Conservation (phyloP, 2,113 vertebrate species). For the Zosterops pallidus region DNA sequence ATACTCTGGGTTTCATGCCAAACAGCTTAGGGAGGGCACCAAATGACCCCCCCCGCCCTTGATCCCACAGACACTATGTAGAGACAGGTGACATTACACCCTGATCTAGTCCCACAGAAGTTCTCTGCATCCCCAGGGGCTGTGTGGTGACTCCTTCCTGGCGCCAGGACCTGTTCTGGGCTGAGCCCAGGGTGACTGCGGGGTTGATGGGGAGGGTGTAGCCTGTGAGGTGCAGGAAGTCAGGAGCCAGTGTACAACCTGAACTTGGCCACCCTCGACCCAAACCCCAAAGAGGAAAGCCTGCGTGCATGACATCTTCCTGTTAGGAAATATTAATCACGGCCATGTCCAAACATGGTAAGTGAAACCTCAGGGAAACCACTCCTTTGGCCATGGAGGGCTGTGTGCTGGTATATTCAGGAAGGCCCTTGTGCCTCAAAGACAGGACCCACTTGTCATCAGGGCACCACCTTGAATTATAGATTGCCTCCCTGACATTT, state of each 20-base stretch:
- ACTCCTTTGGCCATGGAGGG: neutral
- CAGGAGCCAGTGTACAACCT: constrained; percentile 38
- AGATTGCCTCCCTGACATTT: neutral
- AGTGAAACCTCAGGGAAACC: constrained; percentile 51
- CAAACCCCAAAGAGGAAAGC: constrained; percentile 48
- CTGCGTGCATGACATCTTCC: constrained; percentile 50
- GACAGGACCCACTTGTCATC: neutral
- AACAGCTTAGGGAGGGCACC: neutral
- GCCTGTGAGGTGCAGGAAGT: neutral
- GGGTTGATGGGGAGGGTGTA: neutral
- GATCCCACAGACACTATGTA: neutral
- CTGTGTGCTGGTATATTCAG: neutral
- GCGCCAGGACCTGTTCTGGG: neutral
- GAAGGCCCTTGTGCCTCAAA: constrained; percentile 35
- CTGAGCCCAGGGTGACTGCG: accelerated
- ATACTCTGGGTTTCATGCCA: neutral
- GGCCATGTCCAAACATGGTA: constrained; percentile 52
- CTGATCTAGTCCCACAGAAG: accelerated
- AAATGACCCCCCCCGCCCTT: neutral
- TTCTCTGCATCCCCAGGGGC: neutral
- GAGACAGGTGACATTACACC: neutral
- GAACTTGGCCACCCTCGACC: constrained; percentile 34
- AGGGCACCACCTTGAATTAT: neutral
- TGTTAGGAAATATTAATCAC: constrained; percentile 66
- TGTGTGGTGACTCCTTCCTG: neutral